Evolutionary conservation across 2,113 vertebrate species (phyloP).

Genomic region (Serinus canaria): DNA sequence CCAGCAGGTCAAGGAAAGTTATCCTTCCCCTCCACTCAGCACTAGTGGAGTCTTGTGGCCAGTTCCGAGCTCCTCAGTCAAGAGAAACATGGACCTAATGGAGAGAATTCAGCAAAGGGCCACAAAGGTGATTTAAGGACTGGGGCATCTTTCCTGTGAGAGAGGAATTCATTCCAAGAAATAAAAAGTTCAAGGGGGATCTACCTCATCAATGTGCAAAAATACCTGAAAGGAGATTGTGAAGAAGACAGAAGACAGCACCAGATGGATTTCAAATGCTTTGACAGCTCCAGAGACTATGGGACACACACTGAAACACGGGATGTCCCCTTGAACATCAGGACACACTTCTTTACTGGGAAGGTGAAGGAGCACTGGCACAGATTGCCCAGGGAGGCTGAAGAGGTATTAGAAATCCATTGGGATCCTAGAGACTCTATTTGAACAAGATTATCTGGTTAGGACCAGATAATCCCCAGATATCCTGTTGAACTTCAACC

Average conservation of each 20-base stretch:
- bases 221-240: neutral
- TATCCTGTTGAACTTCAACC: neutral
- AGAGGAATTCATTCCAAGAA: neutral
- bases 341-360: neutral
- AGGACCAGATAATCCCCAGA: neutral
- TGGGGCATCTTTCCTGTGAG: neutral
- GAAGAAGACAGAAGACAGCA: neutral
- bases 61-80: neutral
- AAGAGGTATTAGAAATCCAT: neutral
- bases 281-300: neutral
- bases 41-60: too few relatives aligned
- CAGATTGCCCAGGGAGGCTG: neutral
- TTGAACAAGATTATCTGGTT: neutral
- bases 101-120: neutral
- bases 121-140: neutral
- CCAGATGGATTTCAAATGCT: accelerated
- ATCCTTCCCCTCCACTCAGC: neutral
- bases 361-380: neutral
- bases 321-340: neutral
- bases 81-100: neutral
- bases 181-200: neutral
- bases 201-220: neutral
- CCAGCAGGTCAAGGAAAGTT: neutral
- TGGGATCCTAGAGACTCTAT: neutral
- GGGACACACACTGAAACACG: neutral